Conservation (phyloP, 2,797 vertebrate genomes). For the Phataginus tetradactyla region DNA sequence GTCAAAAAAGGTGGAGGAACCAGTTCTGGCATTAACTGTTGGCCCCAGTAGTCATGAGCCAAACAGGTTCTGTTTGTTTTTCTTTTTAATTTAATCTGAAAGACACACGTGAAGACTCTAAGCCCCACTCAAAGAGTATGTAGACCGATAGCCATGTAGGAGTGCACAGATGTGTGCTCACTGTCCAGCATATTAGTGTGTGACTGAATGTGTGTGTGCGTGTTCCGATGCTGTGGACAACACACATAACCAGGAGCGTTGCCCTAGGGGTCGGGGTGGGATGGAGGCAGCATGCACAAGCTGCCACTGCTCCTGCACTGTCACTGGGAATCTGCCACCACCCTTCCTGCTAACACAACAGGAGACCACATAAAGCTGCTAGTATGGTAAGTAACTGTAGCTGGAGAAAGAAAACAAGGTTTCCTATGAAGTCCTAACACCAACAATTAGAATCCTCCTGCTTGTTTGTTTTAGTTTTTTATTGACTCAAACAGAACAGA, state of each 20-base stretch:
- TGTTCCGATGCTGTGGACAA: not conserved
- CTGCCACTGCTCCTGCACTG: not conserved
- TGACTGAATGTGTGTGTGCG: not conserved
- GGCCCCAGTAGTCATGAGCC: not conserved
- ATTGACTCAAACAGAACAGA: not conserved
- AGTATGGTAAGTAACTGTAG: not conserved
- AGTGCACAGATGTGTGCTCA: not conserved
- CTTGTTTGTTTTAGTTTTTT: not conserved
- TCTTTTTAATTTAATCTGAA: not conserved
- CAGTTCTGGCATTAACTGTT: not conserved
- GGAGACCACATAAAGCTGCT: not conserved
- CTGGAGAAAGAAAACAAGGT: not conserved
- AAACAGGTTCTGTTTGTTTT: not conserved
- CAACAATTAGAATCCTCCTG: not conserved
- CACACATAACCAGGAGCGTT: not conserved
- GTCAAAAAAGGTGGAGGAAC: not conserved
- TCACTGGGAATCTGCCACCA: not conserved
- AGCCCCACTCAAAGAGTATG: not conserved
- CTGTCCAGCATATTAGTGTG: not conserved
- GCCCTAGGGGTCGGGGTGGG: not conserved
- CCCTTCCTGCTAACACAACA: not conserved
- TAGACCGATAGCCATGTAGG: not conserved
- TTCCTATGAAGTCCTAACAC: not conserved
- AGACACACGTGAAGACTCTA: not conserved
- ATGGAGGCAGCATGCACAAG: not conserved